A percentile compares a stretch with the other conserved stretches of the same genome.
Conservation (phyloP, 1,140 invertebrate genomes). For the Nasonia giraulti region DNA sequence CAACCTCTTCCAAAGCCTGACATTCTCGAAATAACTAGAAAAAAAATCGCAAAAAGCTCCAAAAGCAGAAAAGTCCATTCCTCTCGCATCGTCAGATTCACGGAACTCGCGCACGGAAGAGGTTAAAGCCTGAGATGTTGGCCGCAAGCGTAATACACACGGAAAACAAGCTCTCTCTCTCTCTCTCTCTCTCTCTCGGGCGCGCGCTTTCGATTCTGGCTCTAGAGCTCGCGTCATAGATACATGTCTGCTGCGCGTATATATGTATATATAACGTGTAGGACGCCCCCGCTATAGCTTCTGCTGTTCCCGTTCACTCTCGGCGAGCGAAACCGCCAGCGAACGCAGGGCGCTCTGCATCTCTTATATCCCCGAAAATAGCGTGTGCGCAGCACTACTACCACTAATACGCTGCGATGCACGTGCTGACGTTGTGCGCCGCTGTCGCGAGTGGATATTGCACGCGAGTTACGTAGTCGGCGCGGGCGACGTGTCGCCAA, state of each 20-base stretch:
- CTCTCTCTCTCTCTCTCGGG: neutral
- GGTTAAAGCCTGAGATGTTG: neutral
- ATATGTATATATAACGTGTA: neutral
- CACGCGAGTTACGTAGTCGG: neutral
- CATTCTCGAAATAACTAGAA: neutral
- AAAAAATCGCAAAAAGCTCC: too few species aligned
- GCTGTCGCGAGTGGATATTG: neutral
- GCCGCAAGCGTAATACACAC: neutral
- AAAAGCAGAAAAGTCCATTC: too few species aligned
- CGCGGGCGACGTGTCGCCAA: neutral
- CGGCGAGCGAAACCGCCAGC: too few species aligned
- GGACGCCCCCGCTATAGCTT: conserved; percentile 65
- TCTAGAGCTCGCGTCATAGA: neutral
- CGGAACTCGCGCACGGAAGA: neutral
- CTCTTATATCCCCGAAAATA: conserved; percentile 61
- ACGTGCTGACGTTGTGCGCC: conserved; percentile 32
- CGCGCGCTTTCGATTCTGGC: neutral
- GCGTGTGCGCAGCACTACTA: conserved; percentile 53
- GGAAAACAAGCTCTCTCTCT: neutral
- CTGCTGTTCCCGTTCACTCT: conserved; percentile 19
- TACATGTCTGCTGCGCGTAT: neutral
- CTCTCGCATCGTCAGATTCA: neutral
- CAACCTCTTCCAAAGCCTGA: neutral
- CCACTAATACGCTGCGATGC: neutral
- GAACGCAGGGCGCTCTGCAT: neutral